Conservation (phyloP, 2,888 invertebrate genomes). For the Lamproptera curius region DNA sequence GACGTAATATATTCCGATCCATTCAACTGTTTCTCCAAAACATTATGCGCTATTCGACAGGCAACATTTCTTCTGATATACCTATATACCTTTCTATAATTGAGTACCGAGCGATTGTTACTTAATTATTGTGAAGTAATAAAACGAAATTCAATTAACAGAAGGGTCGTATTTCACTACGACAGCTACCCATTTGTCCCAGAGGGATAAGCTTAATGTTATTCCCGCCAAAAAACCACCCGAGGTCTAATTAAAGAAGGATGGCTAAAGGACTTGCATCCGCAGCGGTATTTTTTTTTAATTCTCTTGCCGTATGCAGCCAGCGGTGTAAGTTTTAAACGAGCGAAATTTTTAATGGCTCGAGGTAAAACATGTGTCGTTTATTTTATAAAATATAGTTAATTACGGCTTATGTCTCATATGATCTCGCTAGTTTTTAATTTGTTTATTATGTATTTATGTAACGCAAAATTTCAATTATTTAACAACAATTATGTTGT, state of each 20-base stretch:
- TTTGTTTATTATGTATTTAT: too few species aligned
- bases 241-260: slow-evolving; percentile 14
- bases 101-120: not conserved
- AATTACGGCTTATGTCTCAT: too few species aligned
- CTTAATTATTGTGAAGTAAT: not conserved
- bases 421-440: too few species aligned
- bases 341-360: slow-evolving; percentile 21
- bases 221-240: slow-evolving; percentile 6
- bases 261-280: slow-evolving; percentile 3
- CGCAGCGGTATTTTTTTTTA: slow-evolving; percentile 5
- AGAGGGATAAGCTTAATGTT: slow-evolving; percentile 8
- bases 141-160: slow-evolving; percentile 10
- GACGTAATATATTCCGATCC: too few species aligned
- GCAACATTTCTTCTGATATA: too few species aligned
- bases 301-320: slow-evolving; percentile 7
- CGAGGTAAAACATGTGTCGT: slow-evolving; percentile 14
- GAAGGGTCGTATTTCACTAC: slow-evolving; percentile 1
- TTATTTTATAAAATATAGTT: slow-evolving; percentile 6
- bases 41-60: not conserved
- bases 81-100: not conserved
- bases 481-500: too few species aligned
- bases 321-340: slow-evolving; percentile 21
- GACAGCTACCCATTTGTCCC: slow-evolving; percentile 6
- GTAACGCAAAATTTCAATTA: too few species aligned
- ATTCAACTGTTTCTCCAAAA: too few species aligned